Base-by-base conservation (phyloP, 1,140 invertebrate species). In the Ceratina calcarata region DNA sequence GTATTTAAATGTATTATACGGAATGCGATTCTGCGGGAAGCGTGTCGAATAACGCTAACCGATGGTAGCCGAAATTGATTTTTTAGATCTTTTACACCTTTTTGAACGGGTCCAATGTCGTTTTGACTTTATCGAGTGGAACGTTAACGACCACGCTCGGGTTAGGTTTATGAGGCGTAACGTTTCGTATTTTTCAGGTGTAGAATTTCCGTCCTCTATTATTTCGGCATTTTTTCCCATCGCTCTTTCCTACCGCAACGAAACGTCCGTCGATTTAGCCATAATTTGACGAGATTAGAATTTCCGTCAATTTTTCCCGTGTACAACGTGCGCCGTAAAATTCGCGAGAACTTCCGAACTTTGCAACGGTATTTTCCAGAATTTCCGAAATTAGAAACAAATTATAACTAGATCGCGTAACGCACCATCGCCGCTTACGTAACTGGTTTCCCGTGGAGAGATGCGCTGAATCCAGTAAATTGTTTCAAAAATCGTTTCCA, bases 91-190 rank as follows among this genome's bases (percentile, higher is more conserved):
- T 32, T 13, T 20, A 32, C 13, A 16, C 6, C 20, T 12, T 70
- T 70, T 55, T 32, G 27, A 57, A 32, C 20, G 67, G 24, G 6
- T 15, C 12, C 24, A 57, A 58, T 57, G 24, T 57, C 18, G 8
- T 13, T 16, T 4, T 32, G n/a, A 70, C 10, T 69, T 69, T 69
- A 69, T 20, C 24, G 51, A 32, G 53, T 32, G 27, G 67, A 70
- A 70, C 51, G n/a, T 70, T 70, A 70, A 70, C 53, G 18, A 57
- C 12, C 20, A 57, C 13, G 24, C 12, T 57, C 32, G 12, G n/a
- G 10, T 57, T 57, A 57, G 12, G 53, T 69, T 69, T 69, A 70
- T 70, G 67, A 20, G 18, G 67, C 24, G 67, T 57, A 27, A 57
- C 24, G 20, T 57, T 27, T 70, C 12, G 24, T 58, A 32, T 57